Evolutionary conservation across 2,888 invertebrate genomes (phyloP).

Genomic region (Alitta virens): DNA sequence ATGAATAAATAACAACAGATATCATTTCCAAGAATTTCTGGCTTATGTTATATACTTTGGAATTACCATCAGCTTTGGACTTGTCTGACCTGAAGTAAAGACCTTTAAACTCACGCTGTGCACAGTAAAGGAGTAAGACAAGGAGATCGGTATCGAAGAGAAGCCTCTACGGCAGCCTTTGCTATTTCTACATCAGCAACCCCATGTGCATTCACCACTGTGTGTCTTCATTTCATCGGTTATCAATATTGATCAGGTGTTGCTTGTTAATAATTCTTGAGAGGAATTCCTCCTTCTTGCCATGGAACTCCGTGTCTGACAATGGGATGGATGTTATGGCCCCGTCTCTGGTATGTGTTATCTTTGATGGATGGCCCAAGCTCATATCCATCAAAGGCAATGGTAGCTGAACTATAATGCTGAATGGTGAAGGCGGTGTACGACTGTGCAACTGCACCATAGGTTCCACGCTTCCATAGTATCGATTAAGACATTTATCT

Average conservation of each 20-base stretch:
- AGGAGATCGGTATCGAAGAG: too few relatives aligned
- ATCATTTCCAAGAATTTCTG: slow-evolving; percentile 3
- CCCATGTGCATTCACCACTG: slow-evolving; percentile 24
- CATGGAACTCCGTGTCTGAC: slow-evolving; percentile 23
- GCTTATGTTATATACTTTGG: neutral
- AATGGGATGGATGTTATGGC: slow-evolving; percentile 19
- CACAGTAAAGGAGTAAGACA: too few relatives aligned
- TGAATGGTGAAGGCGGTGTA: slow-evolving; percentile 23
- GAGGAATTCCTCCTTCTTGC: slow-evolving; percentile 33
- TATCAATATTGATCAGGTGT: slow-evolving; percentile 27
- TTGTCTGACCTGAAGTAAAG: too few relatives aligned
- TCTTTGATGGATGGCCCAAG: slow-evolving; percentile 30
- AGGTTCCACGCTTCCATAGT: slow-evolving; percentile 29
- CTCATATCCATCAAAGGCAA: slow-evolving; percentile 28
- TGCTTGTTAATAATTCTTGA: slow-evolving; percentile 33
- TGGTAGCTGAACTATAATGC: slow-evolving; percentile 21
- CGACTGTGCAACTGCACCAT: slow-evolving; percentile 21
- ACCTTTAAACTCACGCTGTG: too few relatives aligned
- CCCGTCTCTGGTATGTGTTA: slow-evolving; percentile 28
- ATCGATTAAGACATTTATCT: slow-evolving; percentile 30
- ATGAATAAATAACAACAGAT: neutral
- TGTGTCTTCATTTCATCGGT: slow-evolving; percentile 15
- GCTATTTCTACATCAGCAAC: slow-evolving; percentile 36
- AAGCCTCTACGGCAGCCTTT: slow-evolving; percentile 25
- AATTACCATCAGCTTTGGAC: too few relatives aligned